These are phyloP conservation scores for Priocnemis perturbator DNA, from an alignment of 2,888 invertebrate species.

Conservation along the genomic window DNA sequence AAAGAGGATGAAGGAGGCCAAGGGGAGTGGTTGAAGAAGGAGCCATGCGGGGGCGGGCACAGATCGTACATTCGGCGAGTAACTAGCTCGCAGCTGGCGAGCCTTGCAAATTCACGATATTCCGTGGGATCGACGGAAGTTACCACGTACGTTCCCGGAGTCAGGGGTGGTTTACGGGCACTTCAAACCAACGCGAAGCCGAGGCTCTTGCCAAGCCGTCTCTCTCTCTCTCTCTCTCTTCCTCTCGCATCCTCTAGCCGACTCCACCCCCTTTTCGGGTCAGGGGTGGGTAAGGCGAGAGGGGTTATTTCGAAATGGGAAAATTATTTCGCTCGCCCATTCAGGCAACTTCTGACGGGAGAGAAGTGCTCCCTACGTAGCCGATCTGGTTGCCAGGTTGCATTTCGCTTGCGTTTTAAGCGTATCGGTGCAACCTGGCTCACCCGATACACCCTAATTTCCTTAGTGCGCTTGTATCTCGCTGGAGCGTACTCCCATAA, in stretches of 20 bases:
- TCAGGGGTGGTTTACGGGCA: slow-evolving; percentile 23
- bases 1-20: neutral
- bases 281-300: slow-evolving; percentile 13
- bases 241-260: slow-evolving; percentile 11
- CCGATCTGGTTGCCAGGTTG: neutral
- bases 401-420: slow-evolving; percentile 7
- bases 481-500: no score
- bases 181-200: slow-evolving; percentile 45
- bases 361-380: no score
- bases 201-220: slow-evolving; percentile 49
- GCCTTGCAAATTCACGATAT: slow-evolving; percentile 56
- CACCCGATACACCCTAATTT: slow-evolving; percentile 5
- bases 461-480: no score
- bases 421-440: neutral
- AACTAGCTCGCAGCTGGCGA: slow-evolving; percentile 59
- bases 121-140: slow-evolving; percentile 56
- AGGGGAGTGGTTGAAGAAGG: neutral
- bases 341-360: slow-evolving; percentile 56
- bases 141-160: slow-evolving; percentile 29
- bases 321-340: slow-evolving; percentile 61
- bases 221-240: slow-evolving; percentile 19
- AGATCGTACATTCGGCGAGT: slow-evolving; percentile 48
- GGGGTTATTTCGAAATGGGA: slow-evolving; percentile 58
- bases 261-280: slow-evolving; percentile 30
- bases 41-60: neutral